Conservation (phyloP, 2,797 vertebrate species). For the Falco novaeseelandiae region DNA sequence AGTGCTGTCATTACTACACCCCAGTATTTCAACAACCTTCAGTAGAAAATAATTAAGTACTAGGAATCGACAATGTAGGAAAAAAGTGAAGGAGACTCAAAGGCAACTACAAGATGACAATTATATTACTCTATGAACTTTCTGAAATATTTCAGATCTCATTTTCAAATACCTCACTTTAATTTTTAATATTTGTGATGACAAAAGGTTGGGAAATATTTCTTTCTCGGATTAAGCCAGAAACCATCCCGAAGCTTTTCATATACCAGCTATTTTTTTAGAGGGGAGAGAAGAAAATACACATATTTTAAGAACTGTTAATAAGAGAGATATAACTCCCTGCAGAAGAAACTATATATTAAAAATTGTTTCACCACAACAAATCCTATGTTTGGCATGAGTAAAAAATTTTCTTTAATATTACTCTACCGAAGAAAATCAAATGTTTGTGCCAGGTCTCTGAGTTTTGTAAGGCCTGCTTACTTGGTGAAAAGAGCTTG, state of each 20-base stretch:
- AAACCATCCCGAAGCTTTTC: background rate
- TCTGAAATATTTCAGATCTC: background rate
- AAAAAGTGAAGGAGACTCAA: background rate
- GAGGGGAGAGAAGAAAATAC: background rate
- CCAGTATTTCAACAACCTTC: background rate
- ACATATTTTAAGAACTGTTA: background rate
- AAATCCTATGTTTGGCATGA: constrained; percentile 60
- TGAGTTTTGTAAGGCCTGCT: constrained; percentile 68
- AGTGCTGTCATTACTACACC: background rate
- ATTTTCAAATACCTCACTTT: background rate
- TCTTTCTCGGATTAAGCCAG: background rate
- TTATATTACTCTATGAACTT: background rate
- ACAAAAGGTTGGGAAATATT: background rate
- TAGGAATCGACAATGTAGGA: background rate
- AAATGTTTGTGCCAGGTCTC: constrained; percentile 73
- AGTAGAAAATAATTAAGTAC: background rate
- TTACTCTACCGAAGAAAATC: constrained; percentile 69
- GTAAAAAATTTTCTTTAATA: constrained; percentile 66
- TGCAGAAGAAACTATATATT: constrained; percentile 17
- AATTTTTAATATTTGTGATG: background rate
- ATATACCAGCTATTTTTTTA: background rate
- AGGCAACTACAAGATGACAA: background rate
- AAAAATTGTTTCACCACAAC: constrained; percentile 54
- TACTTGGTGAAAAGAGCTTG: constrained; percentile 69
- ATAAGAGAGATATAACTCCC: background rate